Evolutionary conservation across 2,797 vertebrate genomes (phyloP).

Genomic region (Sciurus carolinensis): DNA sequence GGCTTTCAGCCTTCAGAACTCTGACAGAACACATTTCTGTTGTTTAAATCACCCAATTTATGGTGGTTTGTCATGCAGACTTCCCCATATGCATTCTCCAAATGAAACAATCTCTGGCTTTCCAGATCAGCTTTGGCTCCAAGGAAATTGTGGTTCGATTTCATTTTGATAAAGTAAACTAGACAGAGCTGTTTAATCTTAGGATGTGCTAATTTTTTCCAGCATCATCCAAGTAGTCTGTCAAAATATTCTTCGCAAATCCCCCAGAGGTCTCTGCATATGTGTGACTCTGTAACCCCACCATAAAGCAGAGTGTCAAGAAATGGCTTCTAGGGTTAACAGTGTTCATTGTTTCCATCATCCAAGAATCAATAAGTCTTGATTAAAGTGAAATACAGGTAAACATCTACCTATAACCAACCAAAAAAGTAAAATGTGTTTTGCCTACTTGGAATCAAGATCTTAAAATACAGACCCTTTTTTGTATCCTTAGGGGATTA

Average conservation of each 20-base stretch:
- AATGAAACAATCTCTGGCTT: conserved; percentile 29
- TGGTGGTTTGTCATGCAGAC: neutral
- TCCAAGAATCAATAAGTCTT: neutral
- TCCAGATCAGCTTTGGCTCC: neutral
- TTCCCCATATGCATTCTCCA: neutral
- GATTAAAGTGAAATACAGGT: neutral
- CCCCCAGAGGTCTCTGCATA: neutral
- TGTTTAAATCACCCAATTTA: neutral
- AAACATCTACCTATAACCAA: neutral
- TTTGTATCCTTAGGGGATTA: neutral
- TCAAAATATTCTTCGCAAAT: conserved; percentile 46
- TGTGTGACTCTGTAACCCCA: neutral
- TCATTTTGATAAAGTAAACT: conserved; percentile 32
- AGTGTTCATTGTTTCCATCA: neutral
- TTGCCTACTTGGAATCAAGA: neutral
- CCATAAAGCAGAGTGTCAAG: neutral
- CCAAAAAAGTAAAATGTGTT: neutral
- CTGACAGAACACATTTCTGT: neutral
- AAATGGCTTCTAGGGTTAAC: neutral
- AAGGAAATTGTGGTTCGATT: neutral
- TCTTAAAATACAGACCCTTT: neutral
- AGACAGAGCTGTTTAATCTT: neutral
- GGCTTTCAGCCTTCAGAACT: neutral
- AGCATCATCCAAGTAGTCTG: conserved; percentile 30
- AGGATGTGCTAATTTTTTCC: neutral